Conservation (phyloP, 1,140 invertebrate genomes). For the Drosophila parabipectinata region DNA sequence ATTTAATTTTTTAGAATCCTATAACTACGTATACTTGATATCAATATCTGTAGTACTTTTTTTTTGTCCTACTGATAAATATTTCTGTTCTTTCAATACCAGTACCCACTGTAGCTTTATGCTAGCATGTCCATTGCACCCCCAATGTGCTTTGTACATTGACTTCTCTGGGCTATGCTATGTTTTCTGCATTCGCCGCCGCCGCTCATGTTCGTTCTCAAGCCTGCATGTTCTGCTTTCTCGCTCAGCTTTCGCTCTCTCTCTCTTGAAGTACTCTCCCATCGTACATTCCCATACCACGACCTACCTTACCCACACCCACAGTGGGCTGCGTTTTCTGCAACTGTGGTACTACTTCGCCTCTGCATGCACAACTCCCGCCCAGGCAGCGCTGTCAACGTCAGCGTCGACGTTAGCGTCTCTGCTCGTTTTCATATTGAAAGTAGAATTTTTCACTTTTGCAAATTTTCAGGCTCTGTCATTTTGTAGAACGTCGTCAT, state of each 20-base stretch:
- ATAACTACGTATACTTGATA: background rate
- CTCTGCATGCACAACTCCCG: slow-evolving; percentile 74
- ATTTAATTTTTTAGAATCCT: too few relatives aligned
- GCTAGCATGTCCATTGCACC: slow-evolving; percentile 57
- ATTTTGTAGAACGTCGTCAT: slow-evolving; percentile 78
- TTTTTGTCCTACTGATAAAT: too few relatives aligned
- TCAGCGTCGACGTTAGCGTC: slow-evolving; percentile 15
- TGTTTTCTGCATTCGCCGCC: slow-evolving; percentile 74
- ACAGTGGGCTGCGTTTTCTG: slow-evolving; percentile 65
- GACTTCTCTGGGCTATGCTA: slow-evolving; percentile 81
- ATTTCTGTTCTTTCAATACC: background rate
- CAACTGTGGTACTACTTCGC: slow-evolving; percentile 2
- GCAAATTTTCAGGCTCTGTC: slow-evolving; percentile 77
- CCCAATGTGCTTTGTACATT: slow-evolving; percentile 77
- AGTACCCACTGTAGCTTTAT: slow-evolving; percentile 17
- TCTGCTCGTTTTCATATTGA: slow-evolving; percentile 78
- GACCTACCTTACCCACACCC: slow-evolving; percentile 81
- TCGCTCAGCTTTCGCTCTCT: slow-evolving; percentile 14
- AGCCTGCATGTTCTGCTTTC: slow-evolving; percentile 39
- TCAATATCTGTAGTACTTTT: too few relatives aligned
- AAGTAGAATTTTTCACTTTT: slow-evolving; percentile 83
- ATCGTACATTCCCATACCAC: slow-evolving; percentile 70
- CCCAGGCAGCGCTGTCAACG: slow-evolving; percentile 32
- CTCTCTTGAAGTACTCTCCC: slow-evolving; percentile 9
- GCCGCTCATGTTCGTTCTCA: background rate